These are phyloP conservation scores for Microcebus lehilahytsara DNA, from an alignment of 2,113 vertebrate species.

Conservation along the genomic window DNA sequence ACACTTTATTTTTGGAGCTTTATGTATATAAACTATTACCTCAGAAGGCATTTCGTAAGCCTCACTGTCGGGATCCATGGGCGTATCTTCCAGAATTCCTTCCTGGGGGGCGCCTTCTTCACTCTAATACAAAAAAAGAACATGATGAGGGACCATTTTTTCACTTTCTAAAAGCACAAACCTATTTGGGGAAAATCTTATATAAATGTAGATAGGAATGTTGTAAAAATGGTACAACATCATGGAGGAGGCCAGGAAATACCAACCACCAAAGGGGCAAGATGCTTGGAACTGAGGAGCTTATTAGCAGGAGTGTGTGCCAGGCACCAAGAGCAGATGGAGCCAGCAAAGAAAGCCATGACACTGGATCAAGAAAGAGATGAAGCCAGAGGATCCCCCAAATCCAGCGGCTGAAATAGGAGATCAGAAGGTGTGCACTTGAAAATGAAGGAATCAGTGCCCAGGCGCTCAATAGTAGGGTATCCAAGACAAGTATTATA, in stretches of 20 bases:
- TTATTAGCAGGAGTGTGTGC: too few species aligned
- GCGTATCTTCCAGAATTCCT: conserved; percentile 83
- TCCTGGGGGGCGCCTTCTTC: conserved; percentile 86
- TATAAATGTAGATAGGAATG: background rate
- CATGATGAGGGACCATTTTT: background rate
- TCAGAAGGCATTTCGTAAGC: conserved; percentile 87
- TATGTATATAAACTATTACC: conserved; percentile 76
- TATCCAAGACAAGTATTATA: too few species aligned
- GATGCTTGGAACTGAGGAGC: conserved; percentile 12
- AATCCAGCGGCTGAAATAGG: too few species aligned
- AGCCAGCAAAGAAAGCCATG: too few species aligned
- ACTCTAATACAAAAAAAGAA: conserved; percentile 73
- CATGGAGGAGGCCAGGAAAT: background rate
- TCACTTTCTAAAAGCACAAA: background rate
- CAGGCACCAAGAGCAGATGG: too few species aligned
- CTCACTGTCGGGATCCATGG: conserved; percentile 84
- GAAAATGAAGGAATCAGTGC: too few species aligned
- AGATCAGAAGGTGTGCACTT: too few species aligned
- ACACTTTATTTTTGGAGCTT: background rate
- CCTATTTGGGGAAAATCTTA: background rate
- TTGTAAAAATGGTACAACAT: background rate
- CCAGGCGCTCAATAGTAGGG: too few species aligned
- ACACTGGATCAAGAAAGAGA: too few species aligned
- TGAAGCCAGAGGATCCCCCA: too few species aligned
- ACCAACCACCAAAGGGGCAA: background rate